Base-by-base conservation (phyloP, 2,113 vertebrate species). In the Thermophis baileyi region DNA sequence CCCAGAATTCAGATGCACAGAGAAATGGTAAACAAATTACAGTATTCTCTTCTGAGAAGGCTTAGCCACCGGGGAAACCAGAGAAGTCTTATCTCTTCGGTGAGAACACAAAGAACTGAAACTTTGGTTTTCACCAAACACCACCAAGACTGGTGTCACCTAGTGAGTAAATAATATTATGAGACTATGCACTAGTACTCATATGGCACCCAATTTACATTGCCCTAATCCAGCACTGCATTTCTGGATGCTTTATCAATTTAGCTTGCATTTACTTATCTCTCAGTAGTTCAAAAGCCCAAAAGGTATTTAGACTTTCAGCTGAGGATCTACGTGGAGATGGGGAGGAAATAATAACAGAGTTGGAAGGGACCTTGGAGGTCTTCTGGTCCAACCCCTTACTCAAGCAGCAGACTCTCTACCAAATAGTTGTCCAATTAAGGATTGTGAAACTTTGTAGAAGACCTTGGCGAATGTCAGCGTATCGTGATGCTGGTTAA, bases 401-500 rank as follows among this genome's bases (percentile, higher is more conserved):
- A n/a, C 63, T 69, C 12, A 69, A 69, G 30, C 14, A 69, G 12
- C n/a, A 35, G 63, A 16, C 12, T 6, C 63, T 69, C 30, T n/a
- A 16, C 4, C 63, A 69, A n/a, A 69, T 6, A n/a, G 30, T 69
- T 90, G 46, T 51, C 54, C 54, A 63, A 90, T 63, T 94, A 97
- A 96, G 95, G 94, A 95, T 96, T 94, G 94, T 51, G 81, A 96
- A 89, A 95, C 92, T 93, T 94, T n/a, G 89, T 74, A 95, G 87
- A 95, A 95, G 93, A 93, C 93, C 94, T 94, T 95, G 94, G 93
- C 95, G 97, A 97, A 97, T 95, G 95, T 96, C 95, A 96, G 95
- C 95, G 93, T 96, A 97, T 96, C 96, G 96, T 94, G 92, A 91
- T 94, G 94, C 96, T 96, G 96, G 96, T 97, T 96, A 97, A 97